Evolutionary conservation across 2,888 invertebrate genomes (phyloP).

Genomic region (Chironomus riparius): DNA sequence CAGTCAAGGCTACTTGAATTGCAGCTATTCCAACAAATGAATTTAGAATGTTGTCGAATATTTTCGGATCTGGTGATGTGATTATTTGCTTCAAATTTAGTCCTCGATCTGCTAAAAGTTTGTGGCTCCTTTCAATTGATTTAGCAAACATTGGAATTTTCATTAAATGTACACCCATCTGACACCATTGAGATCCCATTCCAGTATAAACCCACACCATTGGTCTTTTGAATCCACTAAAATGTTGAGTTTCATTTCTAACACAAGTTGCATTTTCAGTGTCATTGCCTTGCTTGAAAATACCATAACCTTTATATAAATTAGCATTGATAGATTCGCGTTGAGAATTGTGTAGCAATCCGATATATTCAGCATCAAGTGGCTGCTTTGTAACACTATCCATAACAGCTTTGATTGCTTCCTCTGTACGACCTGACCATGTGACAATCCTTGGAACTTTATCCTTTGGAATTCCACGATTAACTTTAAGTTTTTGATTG

Average conservation of each 20-base stretch:
- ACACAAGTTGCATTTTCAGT: slow-evolving; percentile 33
- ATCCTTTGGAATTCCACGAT: slow-evolving; percentile 49
- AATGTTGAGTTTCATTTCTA: slow-evolving; percentile 49
- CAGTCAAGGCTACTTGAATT: slow-evolving; percentile 47
- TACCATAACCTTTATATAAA: slow-evolving; percentile 58
- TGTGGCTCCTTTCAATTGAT: slow-evolving; percentile 51
- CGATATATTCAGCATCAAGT: slow-evolving; percentile 48
- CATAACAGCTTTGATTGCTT: slow-evolving; percentile 54
- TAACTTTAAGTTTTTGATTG: slow-evolving; percentile 49
- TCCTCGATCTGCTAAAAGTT: slow-evolving; percentile 47
- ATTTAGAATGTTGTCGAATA: slow-evolving; percentile 51
- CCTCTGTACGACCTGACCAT: slow-evolving; percentile 64
- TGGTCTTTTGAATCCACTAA: slow-evolving; percentile 55
- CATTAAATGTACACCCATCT: slow-evolving; percentile 69
- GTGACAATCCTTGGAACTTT: slow-evolving; percentile 57
- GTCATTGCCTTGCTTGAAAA: slow-evolving; percentile 34
- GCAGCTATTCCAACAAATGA: slow-evolving; percentile 60
- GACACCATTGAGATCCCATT: slow-evolving; percentile 82
- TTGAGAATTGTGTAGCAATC: slow-evolving; percentile 47
- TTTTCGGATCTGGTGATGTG: slow-evolving; percentile 47
- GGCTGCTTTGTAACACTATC: slow-evolving; percentile 49
- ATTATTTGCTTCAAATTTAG: slow-evolving; percentile 52
- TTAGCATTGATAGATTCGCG: slow-evolving; percentile 48
- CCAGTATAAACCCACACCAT: slow-evolving; percentile 87
- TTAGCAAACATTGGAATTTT: slow-evolving; percentile 57